Evolutionary conservation across 2,113 vertebrate genomes (phyloP).

Genomic region (Festucalex cinctus): DNA sequence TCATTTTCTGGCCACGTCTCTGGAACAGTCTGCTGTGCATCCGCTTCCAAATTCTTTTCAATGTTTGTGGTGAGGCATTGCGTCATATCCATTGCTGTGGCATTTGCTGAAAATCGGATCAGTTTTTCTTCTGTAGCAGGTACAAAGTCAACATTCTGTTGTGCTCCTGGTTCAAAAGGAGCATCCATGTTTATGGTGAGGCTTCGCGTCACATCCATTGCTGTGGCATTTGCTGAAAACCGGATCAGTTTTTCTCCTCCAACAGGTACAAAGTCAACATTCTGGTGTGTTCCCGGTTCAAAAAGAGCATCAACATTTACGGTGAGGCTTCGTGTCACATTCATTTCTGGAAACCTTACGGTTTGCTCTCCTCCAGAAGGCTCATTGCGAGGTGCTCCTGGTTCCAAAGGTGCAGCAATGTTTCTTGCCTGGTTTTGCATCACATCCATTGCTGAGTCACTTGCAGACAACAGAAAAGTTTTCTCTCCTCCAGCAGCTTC

Average conservation of each 20-base stretch:
- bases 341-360: conserved; percentile 31
- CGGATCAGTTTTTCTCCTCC: conserved; percentile 19
- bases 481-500: conserved; percentile 12
- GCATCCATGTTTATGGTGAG: conserved; percentile 3
- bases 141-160: background rate
- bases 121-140: background rate
- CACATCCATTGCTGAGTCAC: conserved; percentile 5
- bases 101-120: conserved; percentile 11
- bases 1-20: conserved; percentile 7
- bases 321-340: conserved; percentile 34
- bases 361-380: conserved; percentile 3
- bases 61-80: conserved; percentile 29
- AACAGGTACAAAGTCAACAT: background rate
- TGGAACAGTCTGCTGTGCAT: background rate
- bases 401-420: background rate
- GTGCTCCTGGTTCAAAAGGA: background rate
- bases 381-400: background rate
- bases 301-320: conserved; percentile 19
- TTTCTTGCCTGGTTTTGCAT: conserved; percentile 24
- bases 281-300: background rate
- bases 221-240: conserved; percentile 14
- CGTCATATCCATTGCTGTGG: conserved; percentile 6
- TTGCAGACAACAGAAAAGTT: conserved; percentile 16
- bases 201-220: conserved; percentile 22
- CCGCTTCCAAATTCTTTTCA: background rate